Evolutionary conservation across 2,797 vertebrate species (phyloP).

Genomic region (Rhinophrynus dorsalis): DNA sequence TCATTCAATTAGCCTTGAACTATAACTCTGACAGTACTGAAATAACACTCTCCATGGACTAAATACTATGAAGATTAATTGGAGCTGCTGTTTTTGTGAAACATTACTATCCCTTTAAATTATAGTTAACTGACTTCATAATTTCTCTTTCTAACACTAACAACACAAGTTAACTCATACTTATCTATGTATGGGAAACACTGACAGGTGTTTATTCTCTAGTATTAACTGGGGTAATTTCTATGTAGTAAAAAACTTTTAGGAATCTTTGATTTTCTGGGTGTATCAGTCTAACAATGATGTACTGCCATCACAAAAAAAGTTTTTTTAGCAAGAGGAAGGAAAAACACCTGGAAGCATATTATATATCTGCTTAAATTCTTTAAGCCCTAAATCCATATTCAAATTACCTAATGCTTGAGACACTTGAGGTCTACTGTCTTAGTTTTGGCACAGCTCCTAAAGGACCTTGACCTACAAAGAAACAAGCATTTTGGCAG

Average conservation of each 20-base stretch:
- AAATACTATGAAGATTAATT: too few species aligned
- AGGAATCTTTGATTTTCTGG: constrained; percentile 9
- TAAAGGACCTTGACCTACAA: constrained; percentile 50
- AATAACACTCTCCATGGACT: too few species aligned
- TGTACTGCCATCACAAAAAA: constrained; percentile 19
- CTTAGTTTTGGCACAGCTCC: constrained; percentile 55
- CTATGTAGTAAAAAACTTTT: not conserved
- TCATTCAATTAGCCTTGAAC: too few species aligned
- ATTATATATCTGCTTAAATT: constrained; percentile 63
- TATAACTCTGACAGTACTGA: too few species aligned
- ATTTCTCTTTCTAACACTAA: not conserved
- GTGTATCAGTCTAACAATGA: constrained; percentile 37
- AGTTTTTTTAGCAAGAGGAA: constrained; percentile 43
- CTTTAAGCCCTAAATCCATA: constrained; percentile 33
- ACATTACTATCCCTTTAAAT: too few species aligned
- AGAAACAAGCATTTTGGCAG: constrained; percentile 52
- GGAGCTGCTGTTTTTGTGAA: too few species aligned
- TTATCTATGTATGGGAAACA: not conserved
- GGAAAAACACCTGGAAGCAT: constrained; percentile 58
- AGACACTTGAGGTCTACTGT: constrained; percentile 55
- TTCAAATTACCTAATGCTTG: constrained; percentile 57
- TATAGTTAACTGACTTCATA: too few species aligned
- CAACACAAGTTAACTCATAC: not conserved
- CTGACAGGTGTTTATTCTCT: not conserved
- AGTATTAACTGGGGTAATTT: constrained; percentile 2